A percentile compares a stretch with the other conserved stretches of the same genome.
Evolutionary conservation across 1,140 invertebrate species (phyloP).

Genomic region (Rhynchophorus ferrugineus): DNA sequence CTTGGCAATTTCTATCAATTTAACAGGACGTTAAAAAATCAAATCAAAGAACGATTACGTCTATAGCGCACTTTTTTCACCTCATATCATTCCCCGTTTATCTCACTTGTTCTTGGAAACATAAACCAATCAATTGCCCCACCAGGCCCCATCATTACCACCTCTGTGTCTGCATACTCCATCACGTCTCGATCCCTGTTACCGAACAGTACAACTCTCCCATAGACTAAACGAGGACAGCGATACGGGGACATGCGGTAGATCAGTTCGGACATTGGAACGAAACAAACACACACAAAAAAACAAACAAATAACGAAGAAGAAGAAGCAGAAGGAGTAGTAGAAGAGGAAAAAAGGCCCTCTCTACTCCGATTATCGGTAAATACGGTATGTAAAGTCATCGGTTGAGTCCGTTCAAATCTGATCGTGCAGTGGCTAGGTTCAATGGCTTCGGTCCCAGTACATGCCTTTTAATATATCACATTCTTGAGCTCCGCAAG

Average conservation of each 20-base stretch:
- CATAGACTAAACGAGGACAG: too few species aligned
- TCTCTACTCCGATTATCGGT: slow-evolving; percentile 6
- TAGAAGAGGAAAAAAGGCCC: neutral
- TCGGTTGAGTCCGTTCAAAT: slow-evolving; percentile 21
- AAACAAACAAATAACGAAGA: too few species aligned
- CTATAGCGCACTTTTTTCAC: too few species aligned
- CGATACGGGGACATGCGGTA: too few species aligned
- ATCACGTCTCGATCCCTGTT: neutral
- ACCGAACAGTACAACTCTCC: neutral
- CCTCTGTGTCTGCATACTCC: neutral
- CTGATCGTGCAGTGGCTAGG: slow-evolving; percentile 13
- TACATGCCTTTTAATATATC: slow-evolving; percentile 25
- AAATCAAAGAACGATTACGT: too few species aligned
- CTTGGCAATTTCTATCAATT: too few species aligned
- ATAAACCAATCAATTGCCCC: neutral
- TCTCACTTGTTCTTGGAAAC: neutral
- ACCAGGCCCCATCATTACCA: neutral
- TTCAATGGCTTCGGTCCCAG: slow-evolving; percentile 17
- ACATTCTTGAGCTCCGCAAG: slow-evolving; percentile 24
- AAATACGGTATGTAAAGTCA: slow-evolving; percentile 13
- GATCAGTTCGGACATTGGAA: neutral
- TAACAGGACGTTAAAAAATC: too few species aligned
- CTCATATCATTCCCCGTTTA: too few species aligned
- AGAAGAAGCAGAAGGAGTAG: too few species aligned
- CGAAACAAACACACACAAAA: neutral